Percentiles rank a stretch among this genome's conserved stretches.
phyloP scores from a whole-genome alignment of 2,113 vertebrate species.

The Hippocampus comes region DNA sequence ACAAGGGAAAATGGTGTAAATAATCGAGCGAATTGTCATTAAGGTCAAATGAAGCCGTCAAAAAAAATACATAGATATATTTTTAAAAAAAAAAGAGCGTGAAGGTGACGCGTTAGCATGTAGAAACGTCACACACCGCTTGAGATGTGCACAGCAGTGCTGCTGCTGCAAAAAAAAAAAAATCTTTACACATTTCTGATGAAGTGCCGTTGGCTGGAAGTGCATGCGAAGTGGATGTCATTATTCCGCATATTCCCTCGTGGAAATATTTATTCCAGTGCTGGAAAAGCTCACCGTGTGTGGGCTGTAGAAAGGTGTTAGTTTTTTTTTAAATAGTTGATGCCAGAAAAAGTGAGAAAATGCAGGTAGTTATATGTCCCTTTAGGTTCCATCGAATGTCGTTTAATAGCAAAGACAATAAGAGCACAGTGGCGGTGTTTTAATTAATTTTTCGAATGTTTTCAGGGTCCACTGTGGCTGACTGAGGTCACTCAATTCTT shows the following conservation, averaged over 20 bases:
- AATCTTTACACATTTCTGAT: slow-evolving; percentile 1
- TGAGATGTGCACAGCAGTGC: neutral
- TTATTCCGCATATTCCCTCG: neutral
- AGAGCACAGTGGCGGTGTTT: neutral
- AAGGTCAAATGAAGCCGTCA: neutral
- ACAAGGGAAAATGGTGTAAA: neutral
- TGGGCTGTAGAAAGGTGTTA: neutral
- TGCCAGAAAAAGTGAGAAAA: neutral
- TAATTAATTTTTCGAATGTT: neutral
- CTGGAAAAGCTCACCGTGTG: neutral
- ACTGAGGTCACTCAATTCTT: neutral
- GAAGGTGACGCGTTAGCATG: neutral
- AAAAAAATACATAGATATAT: neutral
- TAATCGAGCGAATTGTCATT: neutral
- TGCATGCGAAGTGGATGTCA: neutral
- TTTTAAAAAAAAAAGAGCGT: neutral
- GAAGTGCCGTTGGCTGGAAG: neutral
- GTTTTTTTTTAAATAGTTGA: neutral
- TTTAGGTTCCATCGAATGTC: neutral
- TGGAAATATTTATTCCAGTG: neutral
- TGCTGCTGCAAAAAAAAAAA: neutral
- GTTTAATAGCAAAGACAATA: too few relatives aligned
- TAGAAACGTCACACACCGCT: neutral
- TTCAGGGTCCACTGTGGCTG: too few relatives aligned
- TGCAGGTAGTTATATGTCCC: neutral